Evolutionary conservation across 2,888 invertebrate species (phyloP).

Genomic region (Chironomus riparius): DNA sequence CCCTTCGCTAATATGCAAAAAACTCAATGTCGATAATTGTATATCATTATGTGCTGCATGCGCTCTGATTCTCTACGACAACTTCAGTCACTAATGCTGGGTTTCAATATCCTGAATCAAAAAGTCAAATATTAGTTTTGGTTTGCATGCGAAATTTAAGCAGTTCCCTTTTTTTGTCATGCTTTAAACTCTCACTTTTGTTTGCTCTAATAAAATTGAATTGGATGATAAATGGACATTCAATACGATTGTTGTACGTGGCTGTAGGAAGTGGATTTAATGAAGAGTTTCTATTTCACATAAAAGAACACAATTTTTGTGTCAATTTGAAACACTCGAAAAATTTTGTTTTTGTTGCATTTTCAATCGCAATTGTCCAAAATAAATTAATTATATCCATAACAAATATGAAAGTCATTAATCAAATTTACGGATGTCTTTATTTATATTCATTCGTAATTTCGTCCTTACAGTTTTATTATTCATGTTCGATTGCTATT

Average conservation of each 20-base stretch:
- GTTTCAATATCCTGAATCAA: neutral
- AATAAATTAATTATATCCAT: conserved; percentile 21
- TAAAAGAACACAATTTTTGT: neutral
- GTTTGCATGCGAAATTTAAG: neutral
- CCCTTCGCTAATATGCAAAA: neutral
- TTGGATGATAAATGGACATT: neutral
- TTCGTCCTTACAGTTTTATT: too few relatives aligned
- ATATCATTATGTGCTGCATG: neutral
- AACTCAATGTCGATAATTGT: neutral
- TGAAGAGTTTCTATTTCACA: too few relatives aligned
- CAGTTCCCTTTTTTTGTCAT: too few relatives aligned
- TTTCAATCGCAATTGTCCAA: conserved; percentile 13
- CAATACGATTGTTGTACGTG: too few relatives aligned
- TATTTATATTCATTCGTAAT: too few relatives aligned
- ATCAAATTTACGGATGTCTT: neutral
- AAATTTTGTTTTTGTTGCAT: conserved; percentile 6
- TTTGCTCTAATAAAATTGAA: neutral
- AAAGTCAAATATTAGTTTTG: neutral
- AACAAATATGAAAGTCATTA: conserved; percentile 7
- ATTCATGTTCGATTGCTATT: too few relatives aligned
- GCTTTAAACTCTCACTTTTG: neutral
- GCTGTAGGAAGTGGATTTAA: neutral
- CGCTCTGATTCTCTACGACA: neutral
- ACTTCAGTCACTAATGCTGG: neutral
- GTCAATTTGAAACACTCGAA: conserved; percentile 23